phyloP scores from a whole-genome alignment of 2,113 vertebrate species.

The Pterocles orientalis region DNA sequence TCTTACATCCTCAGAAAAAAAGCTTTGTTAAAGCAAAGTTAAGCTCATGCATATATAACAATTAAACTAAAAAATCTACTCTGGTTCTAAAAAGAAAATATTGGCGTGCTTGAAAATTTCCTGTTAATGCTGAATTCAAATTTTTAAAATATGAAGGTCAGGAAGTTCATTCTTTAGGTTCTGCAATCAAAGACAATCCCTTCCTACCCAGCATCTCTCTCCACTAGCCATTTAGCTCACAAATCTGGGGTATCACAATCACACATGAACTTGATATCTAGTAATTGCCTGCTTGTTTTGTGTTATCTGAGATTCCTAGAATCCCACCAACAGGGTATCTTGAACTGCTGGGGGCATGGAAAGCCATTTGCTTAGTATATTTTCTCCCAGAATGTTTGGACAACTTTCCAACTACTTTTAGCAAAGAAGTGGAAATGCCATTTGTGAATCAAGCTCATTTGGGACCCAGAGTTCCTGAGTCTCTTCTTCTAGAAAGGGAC shows the following conservation, averaged over 20 bases:
- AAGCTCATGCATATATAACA: background rate
- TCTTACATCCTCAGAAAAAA: constrained; percentile 19
- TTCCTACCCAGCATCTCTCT: background rate
- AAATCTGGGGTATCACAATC: background rate
- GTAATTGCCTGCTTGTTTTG: background rate
- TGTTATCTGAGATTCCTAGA: background rate
- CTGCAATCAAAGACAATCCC: background rate
- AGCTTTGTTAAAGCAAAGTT: background rate
- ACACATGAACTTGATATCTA: background rate
- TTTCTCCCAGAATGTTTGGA: background rate
- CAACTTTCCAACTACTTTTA: background rate
- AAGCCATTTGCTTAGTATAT: background rate
- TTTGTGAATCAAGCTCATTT: background rate
- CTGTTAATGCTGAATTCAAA: background rate
- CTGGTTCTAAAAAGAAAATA: background rate
- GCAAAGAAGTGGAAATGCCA: background rate
- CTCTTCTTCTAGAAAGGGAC: background rate
- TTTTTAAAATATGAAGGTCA: background rate
- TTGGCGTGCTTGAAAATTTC: background rate
- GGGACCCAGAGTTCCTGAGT: background rate
- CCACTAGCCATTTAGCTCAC: background rate
- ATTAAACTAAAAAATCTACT: background rate
- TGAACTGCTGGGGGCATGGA: background rate
- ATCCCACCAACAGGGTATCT: background rate
- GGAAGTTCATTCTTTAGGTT: background rate